Percentiles rank a stretch among this genome's conserved stretches.
Conservation (phyloP, 1,140 invertebrate species). For the Sminthurinus signatus region DNA sequence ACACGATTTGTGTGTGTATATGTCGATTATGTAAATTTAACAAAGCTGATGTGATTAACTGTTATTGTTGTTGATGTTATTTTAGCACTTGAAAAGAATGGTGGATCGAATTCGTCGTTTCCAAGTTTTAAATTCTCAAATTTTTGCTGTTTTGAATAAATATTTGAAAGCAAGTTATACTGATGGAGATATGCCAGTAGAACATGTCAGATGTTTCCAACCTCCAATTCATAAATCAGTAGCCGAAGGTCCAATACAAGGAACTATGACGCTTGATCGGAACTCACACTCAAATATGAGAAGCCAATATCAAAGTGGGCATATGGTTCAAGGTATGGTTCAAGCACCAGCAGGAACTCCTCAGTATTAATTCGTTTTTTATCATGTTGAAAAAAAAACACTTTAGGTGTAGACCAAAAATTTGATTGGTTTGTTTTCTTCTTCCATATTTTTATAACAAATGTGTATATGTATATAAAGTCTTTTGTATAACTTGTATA, state of each 20-base stretch:
- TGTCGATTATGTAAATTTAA: too few relatives aligned
- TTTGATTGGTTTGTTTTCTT: too few relatives aligned
- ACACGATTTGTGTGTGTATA: too few relatives aligned
- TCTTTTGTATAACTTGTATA: too few relatives aligned
- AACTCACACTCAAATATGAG: constrained; percentile 46
- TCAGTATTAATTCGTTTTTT: too few relatives aligned
- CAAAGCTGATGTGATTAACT: too few relatives aligned
- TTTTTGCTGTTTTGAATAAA: constrained; percentile 94
- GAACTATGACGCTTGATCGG: constrained; percentile 40
- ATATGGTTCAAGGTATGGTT: constrained; percentile 14
- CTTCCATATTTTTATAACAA: too few relatives aligned
- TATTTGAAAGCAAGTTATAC: constrained; percentile 72
- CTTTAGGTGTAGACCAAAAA: too few relatives aligned
- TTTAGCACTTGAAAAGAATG: constrained; percentile 89
- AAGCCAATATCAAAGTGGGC: constrained; percentile 54
- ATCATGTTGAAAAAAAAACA: too few relatives aligned
- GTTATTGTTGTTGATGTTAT: too few relatives aligned
- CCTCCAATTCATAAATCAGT: constrained; percentile 77
- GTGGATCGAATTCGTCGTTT: constrained; percentile 95
- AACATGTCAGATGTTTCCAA: constrained; percentile 95
- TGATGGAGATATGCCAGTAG: constrained; percentile 79
- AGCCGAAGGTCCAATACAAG: constrained; percentile 45
- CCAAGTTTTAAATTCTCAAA: constrained; percentile 97
- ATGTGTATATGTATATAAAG: too few relatives aligned
- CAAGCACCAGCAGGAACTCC: constrained; percentile 8